A percentile compares a stretch with the other conserved stretches of the same genome.
phyloP scores from a whole-genome alignment of 2,888 invertebrate genomes.

The Mycalesis mineus region DNA sequence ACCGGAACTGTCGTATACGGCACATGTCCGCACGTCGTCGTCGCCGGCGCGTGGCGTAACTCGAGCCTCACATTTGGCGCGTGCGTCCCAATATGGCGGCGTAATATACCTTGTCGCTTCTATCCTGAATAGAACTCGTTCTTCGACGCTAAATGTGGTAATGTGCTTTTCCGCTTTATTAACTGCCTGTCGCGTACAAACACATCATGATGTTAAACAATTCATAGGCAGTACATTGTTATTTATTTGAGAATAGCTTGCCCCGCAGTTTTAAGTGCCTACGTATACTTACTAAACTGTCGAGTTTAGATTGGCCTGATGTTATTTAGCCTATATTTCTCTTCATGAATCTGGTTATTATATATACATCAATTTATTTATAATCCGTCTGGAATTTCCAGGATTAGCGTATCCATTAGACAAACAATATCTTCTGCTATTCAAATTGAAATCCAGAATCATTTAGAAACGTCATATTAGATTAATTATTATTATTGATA shows the following conservation, averaged over 20 bases:
- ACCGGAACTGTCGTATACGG: slow-evolving; percentile 68
- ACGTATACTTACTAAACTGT: no score
- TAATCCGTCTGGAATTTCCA: no score
- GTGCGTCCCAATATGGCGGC: slow-evolving; percentile 26
- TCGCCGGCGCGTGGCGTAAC: slow-evolving; percentile 38
- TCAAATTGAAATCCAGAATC: no score
- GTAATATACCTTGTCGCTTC: slow-evolving; percentile 24
- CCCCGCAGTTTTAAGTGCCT: no score
- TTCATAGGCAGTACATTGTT: slow-evolving; percentile 1
- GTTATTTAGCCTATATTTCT: no score
- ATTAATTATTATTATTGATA: no score
- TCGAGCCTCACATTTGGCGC: slow-evolving; percentile 26
- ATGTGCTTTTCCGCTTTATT: slow-evolving; percentile 11
- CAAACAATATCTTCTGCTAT: no score
- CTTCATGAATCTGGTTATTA: no score
- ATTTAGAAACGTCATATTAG: no score
- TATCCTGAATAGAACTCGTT: slow-evolving; percentile 26
- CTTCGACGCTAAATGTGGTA: slow-evolving; percentile 6
- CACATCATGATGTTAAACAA: slow-evolving; percentile 6
- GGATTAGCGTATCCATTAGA: no score
- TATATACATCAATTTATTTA: no score
- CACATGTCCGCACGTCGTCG: slow-evolving; percentile 38
- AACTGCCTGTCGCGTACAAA: background rate
- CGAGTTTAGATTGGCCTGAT: no score
- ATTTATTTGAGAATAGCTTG: slow-evolving; percentile 6